Base-by-base conservation (phyloP, 2,113 vertebrate genomes). In the Octodon degus region DNA sequence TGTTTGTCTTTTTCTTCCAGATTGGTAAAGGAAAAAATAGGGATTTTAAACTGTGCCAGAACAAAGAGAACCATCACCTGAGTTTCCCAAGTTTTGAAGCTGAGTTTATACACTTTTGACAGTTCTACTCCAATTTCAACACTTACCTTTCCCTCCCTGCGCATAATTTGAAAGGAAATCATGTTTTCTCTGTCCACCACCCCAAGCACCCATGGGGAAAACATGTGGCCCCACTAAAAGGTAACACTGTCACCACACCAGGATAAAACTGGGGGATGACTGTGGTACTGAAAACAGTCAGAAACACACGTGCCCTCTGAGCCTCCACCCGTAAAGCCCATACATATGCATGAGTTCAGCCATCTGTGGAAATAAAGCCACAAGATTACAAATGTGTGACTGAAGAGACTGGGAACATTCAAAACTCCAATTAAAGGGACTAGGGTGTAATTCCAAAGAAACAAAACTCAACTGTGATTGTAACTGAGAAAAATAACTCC, bases 301-400 rank as follows among this genome's bases (percentile, higher is more conserved):
- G 60, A 89, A 87, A 72, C 84, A 62, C 80, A 77, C 62, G 17
- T 60, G 72, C 30, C 94, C 65, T 20, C 88, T 27, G 55, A 86
- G 63, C 81, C 20, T 47, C 17, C 90, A 90, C 65, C 47, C 63
- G 40, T 5, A 60, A 93, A 68, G 72, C 8, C 58, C 47, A 89
- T 87, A 2, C 77, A 90, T 77, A 89, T 86, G 32, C 82, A 81
- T 79, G 86, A 93, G 74, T 65, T 82, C 67, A 88, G 77, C 87
- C 90, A 94, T 97, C 95, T 94, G 94, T 74, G 85, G 67, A 96
- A 95, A 97, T 94, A 87, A 93, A 93, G 89, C 68, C 85, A 55
- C 84, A 94, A 81, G 83, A 76, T 76, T 25, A 27, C 58, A 72
- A 82, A 87, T 50, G 55, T 58, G 79, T 93, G 80, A 90, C 87